Conservation (phyloP, 2,888 invertebrate species). For the Sisyra nigra region DNA sequence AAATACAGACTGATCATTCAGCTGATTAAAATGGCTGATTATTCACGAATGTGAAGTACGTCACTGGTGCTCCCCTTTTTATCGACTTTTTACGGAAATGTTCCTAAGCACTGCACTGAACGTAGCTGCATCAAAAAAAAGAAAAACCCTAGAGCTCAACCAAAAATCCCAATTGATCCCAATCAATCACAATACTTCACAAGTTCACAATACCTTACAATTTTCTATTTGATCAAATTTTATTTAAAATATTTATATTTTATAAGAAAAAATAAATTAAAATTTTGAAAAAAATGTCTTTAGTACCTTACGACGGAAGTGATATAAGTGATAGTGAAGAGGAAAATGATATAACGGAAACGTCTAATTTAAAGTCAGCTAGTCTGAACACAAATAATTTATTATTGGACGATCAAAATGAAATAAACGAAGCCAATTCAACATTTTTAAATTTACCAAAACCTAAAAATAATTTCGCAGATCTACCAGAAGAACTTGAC, state of each 20-base stretch:
- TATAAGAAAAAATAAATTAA: neutral
- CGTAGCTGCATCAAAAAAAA: too few relatives aligned
- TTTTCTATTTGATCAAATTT: neutral
- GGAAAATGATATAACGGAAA: conserved; percentile 13
- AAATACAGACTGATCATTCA: conserved; percentile 2
- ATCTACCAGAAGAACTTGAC: conserved; percentile 32
- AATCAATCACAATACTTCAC: too few relatives aligned
- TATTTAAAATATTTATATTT: neutral
- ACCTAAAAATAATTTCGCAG: conserved; percentile 1
- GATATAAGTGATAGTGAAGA: conserved; percentile 26
- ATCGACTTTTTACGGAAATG: too few relatives aligned
- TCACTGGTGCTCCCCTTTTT: too few relatives aligned
- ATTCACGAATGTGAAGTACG: too few relatives aligned
- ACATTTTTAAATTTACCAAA: conserved; percentile 4
- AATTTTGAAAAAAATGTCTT: conserved; percentile 29
- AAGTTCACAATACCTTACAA: too few relatives aligned
- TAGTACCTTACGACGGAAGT: conserved; percentile 41
- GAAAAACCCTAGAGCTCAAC: too few relatives aligned
- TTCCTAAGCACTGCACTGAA: too few relatives aligned
- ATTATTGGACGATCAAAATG: neutral
- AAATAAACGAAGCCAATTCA: neutral
- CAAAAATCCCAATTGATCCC: too few relatives aligned
- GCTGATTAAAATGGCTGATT: conserved; percentile 3
- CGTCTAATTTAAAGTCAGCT: neutral
- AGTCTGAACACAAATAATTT: conserved; percentile 1